Evolutionary conservation across 2,113 vertebrate species (phyloP), one percentile per base, ranked within the genome.

Genomic region (Nothobranchius kuhntae): DNA sequence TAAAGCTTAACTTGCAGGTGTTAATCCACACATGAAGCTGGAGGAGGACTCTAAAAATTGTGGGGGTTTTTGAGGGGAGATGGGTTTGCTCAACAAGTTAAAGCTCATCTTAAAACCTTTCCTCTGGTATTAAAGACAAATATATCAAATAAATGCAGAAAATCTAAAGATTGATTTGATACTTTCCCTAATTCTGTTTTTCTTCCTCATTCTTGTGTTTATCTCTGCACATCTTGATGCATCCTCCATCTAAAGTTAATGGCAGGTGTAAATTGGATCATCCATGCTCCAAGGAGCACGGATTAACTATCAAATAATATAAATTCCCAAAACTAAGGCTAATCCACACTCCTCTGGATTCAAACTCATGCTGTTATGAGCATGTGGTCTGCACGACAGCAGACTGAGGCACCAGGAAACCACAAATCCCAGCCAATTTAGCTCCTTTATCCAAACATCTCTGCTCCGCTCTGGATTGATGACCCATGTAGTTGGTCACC

Each of bases 401-500:
- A 81, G 80, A 81, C 82, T 73, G 73, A 78, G 75, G 79, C 81
- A 75, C 82, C 82, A 82, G 86, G 80, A 87, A 85, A 62, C 82
- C 82, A 80, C 87, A 82, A 83, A 89, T 89, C 84, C 81, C 60
- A 48, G 74, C 84, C 86, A 89, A 91, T 89, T 91, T 84, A 85
- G 77, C 70, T 59, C 80, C 71, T 87, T 89, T 82, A 91, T 90
- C 85, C 77, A 64, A 82, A 84, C 87, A 90, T 91, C 88, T 86
- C 81, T 80, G 82, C 65, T 72, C 77, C 47, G 54, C 71, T 68
- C 40, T 84, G 87, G 80, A 84, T 81, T 88, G 90, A 88, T 88
- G 90, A 91, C 87, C 87, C 89, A 80, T 77, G 87, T 82, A 83
- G 87, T 80, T 82, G 90, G 89, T 91, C 89, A 89, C 81, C 86